Evolutionary conservation across 2,113 vertebrate genomes (phyloP), one percentile per base, ranked within the genome.

Genomic region (Bufo gargarizans): DNA sequence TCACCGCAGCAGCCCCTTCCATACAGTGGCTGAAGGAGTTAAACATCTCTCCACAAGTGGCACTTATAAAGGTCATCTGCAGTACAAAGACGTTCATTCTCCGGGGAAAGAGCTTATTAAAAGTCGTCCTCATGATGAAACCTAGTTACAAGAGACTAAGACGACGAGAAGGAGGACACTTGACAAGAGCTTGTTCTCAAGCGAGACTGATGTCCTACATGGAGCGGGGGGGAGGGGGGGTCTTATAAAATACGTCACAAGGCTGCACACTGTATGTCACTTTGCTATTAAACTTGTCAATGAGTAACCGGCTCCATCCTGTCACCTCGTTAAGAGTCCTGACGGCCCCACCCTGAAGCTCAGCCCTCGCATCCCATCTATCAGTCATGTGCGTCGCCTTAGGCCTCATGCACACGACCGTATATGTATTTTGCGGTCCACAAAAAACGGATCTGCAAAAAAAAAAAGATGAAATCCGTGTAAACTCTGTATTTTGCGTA

Each of bases 261-360:
- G 1, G 22, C 72, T 14, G 56, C 77, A 55, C 4, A 22, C 77
- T 78, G 59, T n/a, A 49, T 84, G 82, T 71, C 49, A 20, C 49
- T 69, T 10, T 4, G 82, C 20, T 55, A 67, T 83, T 83, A 83
- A 84, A 84, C 47, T 71, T 55, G 82, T 84, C 63, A 84, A 84
- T 84, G 82, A 84, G 82, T 84, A 71, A 84, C 82, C 6, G 13
- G 49, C 82, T 84, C 63, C 82, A 65, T 55, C 82, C 63, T 71
- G 81, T 55, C 63, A 33, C 82, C 82, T 84, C 49, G n/a, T 84
- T 71, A 71, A 53, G 43, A 13, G 20, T n/a, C 22, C 16, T n/a
- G 45, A 8, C 20, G 8, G 6, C 20, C 61, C 63, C 49, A 33
- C 63, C 63, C 47, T 33, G 16, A 53, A n/a, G 10, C 63, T 13